Conservation (phyloP, 2,113 vertebrate genomes). For the Mirza zaza region DNA sequence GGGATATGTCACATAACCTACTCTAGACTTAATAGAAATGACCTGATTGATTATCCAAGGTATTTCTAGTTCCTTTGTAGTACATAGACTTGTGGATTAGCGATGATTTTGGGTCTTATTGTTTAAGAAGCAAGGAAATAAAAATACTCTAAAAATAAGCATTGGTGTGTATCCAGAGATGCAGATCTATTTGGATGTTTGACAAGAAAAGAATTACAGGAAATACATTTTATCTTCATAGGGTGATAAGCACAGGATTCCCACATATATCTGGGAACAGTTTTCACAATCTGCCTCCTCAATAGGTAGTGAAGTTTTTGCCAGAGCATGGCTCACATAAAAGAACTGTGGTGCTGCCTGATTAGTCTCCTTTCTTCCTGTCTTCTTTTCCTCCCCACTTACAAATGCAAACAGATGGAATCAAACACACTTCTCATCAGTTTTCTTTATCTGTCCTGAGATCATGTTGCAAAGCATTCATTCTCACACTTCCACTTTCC, state of each 20-base stretch:
- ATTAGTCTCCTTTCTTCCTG: neutral
- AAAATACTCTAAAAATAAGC: neutral
- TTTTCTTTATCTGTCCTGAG: neutral
- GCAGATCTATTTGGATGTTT: neutral
- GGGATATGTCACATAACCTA: neutral
- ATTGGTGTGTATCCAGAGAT: neutral
- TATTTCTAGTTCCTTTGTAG: neutral
- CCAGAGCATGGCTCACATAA: neutral
- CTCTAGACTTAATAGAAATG: neutral
- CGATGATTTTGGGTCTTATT: slow-evolving; percentile 9
- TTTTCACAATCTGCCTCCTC: neutral
- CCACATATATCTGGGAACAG: neutral
- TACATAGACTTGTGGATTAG: neutral
- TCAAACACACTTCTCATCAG: neutral
- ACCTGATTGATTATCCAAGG: neutral
- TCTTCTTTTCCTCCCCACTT: neutral
- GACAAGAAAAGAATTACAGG: neutral
- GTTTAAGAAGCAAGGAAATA: slow-evolving; percentile 31
- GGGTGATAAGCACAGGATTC: neutral
- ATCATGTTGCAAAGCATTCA: neutral
- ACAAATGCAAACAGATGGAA: neutral
- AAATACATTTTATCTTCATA: neutral
- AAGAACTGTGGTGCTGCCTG: neutral
- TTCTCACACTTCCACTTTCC: neutral
- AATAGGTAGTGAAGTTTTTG: neutral